These are phyloP conservation scores for Ostrea edulis DNA, from an alignment of 1,140 invertebrate genomes.

Conservation along the genomic window DNA sequence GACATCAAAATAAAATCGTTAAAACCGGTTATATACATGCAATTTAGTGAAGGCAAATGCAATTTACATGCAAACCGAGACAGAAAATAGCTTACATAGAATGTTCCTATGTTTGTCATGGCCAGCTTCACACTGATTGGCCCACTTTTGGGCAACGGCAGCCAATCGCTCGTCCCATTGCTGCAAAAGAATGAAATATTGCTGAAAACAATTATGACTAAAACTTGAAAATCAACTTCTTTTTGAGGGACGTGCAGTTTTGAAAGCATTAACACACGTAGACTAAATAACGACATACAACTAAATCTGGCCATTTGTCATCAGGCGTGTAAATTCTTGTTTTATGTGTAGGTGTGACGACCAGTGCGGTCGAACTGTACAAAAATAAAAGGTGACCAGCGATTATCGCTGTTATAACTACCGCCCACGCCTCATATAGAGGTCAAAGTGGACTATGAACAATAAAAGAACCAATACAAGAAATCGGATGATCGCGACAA, in stretches of 20 bases:
- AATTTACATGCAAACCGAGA: neutral
- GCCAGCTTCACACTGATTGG: slow-evolving; percentile 87
- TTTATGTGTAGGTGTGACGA: neutral
- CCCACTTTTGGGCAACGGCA: slow-evolving; percentile 89
- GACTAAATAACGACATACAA: too few relatives aligned
- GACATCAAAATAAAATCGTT: too few relatives aligned
- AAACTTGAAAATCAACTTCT: neutral
- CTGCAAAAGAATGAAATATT: slow-evolving; percentile 50
- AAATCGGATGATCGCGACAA: neutral
- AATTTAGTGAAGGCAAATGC: too few relatives aligned
- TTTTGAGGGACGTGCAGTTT: too few relatives aligned
- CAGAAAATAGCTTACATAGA: slow-evolving; percentile 60
- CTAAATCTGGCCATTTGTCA: neutral
- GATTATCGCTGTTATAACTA: neutral
- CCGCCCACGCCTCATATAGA: neutral
- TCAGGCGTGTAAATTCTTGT: neutral
- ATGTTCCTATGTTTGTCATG: slow-evolving; percentile 83
- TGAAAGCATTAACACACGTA: too few relatives aligned
- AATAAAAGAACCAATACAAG: neutral
- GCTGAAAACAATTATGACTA: neutral
- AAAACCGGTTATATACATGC: too few relatives aligned
- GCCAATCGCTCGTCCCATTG: slow-evolving; percentile 93
- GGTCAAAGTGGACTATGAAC: neutral
- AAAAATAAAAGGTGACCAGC: neutral
- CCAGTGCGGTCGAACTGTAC: neutral